Conservation (phyloP, 2,888 invertebrate species). For the Ophonus ardosiacus region DNA sequence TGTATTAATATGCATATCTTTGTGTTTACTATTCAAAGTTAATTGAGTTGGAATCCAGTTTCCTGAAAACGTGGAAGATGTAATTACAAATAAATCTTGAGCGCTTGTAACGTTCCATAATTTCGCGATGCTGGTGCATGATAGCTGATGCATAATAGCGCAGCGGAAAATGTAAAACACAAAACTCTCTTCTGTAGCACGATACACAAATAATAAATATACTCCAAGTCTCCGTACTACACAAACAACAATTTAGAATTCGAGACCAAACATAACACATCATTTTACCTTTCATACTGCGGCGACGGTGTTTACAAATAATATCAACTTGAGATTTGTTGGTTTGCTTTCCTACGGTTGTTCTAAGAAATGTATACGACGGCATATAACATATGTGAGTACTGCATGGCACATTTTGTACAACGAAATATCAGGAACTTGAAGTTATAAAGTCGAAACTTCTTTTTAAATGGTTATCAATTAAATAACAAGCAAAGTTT, state of each 20-base stretch:
- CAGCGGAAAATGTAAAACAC: conserved; percentile 2
- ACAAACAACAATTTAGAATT: conserved; percentile 30
- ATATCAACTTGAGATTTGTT: not conserved
- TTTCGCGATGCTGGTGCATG: not conserved
- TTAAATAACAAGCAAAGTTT: no score
- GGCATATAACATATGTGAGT: not conserved
- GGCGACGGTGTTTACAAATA: not conserved
- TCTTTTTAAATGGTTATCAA: no score
- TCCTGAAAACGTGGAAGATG: not conserved
- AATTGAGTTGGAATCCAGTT: not conserved
- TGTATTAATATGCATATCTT: not conserved
- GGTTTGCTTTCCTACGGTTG: not conserved
- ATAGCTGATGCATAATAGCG: not conserved
- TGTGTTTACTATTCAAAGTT: not conserved
- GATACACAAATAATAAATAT: conserved; percentile 10
- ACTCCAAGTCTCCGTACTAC: not conserved
- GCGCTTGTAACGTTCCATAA: not conserved
- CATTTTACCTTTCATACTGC: conserved; percentile 6
- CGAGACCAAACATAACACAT: conserved; percentile 18
- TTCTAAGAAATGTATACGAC: not conserved
- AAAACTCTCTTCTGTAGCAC: not conserved
- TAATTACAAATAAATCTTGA: not conserved
- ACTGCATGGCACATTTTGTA: no score
- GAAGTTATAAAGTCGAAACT: no score
- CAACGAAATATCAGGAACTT: no score